Percentiles rank a stretch among this genome's conserved stretches.
Evolutionary conservation across 2,113 vertebrate genomes (phyloP).

Genomic region (Poeciliopsis prolifica): DNA sequence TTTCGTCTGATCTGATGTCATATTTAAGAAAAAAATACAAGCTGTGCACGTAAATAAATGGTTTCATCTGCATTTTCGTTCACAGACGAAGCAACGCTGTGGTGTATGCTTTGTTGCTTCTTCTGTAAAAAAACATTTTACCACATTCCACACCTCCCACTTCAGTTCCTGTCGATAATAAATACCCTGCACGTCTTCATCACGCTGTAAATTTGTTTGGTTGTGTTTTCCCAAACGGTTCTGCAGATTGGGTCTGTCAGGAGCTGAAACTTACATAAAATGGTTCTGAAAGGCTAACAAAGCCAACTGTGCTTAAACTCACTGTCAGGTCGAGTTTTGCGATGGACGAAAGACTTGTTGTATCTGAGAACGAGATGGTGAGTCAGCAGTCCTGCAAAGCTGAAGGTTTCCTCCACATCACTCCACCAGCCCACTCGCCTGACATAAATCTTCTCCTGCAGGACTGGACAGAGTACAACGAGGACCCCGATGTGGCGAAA

Average conservation of each 20-base stretch:
- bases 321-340: conserved; percentile 35
- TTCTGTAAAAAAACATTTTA: no score
- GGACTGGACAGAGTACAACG: conserved; percentile 27
- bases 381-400: conserved; percentile 5
- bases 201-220: not conserved
- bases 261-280: not conserved
- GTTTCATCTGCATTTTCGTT: no score
- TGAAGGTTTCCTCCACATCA: not conserved
- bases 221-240: not conserved
- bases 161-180: not conserved
- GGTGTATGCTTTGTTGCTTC: no score
- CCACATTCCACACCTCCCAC: not conserved
- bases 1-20: no score
- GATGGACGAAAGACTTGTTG: conserved; percentile 8
- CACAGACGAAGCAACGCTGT: no score
- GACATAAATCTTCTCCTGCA: conserved; percentile 7
- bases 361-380: conserved; percentile 48
- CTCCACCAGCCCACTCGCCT: not conserved
- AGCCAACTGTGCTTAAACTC: not conserved
- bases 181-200: not conserved
- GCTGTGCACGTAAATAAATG: no score
- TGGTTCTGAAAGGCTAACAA: not conserved
- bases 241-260: not conserved
- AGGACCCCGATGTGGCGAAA: conserved; percentile 22
- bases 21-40: no score